These are phyloP conservation scores for Ascidia mentula DNA, from an alignment of 23 tunicate genomes.

Conservation along the genomic window DNA sequence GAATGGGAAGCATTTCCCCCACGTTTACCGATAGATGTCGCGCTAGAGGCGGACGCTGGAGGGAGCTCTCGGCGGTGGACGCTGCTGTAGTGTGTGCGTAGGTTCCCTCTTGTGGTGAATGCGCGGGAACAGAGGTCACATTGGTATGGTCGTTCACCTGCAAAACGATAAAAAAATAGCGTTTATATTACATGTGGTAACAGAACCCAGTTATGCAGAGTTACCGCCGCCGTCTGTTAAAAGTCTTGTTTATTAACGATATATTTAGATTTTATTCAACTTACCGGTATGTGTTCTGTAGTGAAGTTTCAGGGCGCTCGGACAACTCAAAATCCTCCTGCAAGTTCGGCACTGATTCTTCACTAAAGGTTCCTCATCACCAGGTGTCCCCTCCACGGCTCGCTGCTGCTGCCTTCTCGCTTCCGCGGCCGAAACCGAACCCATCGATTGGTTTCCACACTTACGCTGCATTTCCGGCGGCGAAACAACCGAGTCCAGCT, in stretches of 20 bases:
- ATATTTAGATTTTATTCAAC: neutral
- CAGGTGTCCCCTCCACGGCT: neutral
- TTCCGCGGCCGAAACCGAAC: neutral
- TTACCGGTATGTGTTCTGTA: constrained; percentile 69
- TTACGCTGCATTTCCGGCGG: neutral
- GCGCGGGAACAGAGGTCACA: constrained; percentile 66
- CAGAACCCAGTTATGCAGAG: neutral
- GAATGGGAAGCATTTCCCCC: constrained; percentile 4
- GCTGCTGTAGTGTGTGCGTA: constrained; percentile 67
- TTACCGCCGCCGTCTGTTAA: neutral
- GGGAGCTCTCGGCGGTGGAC: constrained; percentile 64
- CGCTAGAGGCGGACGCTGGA: constrained; percentile 33
- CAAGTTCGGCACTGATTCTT: constrained; percentile 63
- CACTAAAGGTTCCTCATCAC: constrained; percentile 17
- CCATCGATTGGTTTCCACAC: neutral
- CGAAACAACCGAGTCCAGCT: neutral
- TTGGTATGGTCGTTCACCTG: constrained; percentile 60
- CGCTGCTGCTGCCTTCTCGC: neutral
- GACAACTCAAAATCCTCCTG: constrained; percentile 48
- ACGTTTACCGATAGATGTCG: constrained; percentile 10
- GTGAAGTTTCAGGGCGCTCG: constrained; percentile 57
- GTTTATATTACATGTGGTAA: neutral
- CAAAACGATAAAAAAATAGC: neutral
- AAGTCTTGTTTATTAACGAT: neutral
- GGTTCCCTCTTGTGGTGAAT: constrained; percentile 66